Conservation (phyloP, 2,113 vertebrate genomes). For the Hemiprocne comata region DNA sequence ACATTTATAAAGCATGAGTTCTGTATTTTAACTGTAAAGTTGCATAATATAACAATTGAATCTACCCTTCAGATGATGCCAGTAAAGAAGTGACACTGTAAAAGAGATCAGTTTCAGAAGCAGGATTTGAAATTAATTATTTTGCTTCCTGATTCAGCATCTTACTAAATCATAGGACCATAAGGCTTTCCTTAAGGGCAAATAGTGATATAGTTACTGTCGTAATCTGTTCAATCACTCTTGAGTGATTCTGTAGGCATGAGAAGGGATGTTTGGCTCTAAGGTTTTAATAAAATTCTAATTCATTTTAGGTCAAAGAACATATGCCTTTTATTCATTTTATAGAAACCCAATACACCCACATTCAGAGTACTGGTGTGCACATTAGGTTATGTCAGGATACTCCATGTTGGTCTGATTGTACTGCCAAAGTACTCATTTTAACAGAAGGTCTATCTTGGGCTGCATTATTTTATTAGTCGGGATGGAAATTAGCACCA, state of each 20-base stretch:
- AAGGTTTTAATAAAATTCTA: not conserved
- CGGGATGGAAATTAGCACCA: not conserved
- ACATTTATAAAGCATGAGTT: not conserved
- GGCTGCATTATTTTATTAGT: not conserved
- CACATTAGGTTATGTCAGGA: not conserved
- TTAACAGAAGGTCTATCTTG: not conserved
- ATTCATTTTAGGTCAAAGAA: not conserved
- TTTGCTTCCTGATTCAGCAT: not conserved
- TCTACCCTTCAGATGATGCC: not conserved
- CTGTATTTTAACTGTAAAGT: not conserved
- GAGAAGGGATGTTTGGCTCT: not conserved
- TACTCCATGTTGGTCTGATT: not conserved
- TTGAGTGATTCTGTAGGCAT: not conserved
- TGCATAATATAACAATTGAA: not conserved
- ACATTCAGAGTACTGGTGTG: not conserved
- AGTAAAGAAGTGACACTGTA: not conserved
- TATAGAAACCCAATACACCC: not conserved
- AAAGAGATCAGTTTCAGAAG: not conserved
- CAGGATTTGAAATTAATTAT: not conserved
- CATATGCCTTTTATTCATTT: not conserved
- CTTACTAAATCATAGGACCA: not conserved
- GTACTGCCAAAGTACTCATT: not conserved
- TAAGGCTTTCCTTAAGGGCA: not conserved
- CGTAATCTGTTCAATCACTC: not conserved
- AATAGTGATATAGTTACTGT: not conserved